Percentiles rank a stretch among this genome's conserved stretches.
Conservation (phyloP, 2,113 vertebrate genomes). For the Ptilonorhynchus violaceus region DNA sequence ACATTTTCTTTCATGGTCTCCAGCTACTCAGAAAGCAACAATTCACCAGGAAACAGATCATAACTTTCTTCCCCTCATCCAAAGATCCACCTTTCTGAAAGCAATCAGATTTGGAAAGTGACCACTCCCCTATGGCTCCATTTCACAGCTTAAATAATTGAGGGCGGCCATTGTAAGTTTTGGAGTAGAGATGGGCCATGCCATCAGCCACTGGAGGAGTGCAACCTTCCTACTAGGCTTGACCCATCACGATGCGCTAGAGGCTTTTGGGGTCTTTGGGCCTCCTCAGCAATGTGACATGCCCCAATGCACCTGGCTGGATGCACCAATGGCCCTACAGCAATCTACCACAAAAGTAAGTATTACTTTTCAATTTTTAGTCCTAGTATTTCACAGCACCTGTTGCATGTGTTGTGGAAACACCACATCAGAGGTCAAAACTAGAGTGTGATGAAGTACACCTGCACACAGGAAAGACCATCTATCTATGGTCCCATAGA, state of each 20-base stretch:
- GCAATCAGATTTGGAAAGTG: fast-evolving
- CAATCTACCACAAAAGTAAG: neutral
- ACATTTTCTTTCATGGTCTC: neutral
- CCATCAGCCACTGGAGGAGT: neutral
- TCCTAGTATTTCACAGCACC: fast-evolving
- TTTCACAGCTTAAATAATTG: neutral
- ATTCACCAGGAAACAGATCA: neutral
- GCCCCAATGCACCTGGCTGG: fast-evolving
- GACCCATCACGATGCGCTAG: fast-evolving
- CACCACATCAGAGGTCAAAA: neutral
- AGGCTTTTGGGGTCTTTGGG: neutral
- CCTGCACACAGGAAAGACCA: fast-evolving
- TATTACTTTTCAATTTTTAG: neutral
- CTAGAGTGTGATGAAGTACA: fast-evolving
- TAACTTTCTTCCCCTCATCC: neutral
- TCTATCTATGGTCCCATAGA: neutral
- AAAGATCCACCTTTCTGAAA: neutral
- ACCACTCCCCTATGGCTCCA: fast-evolving
- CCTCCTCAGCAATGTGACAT: neutral
- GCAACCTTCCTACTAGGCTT: neutral
- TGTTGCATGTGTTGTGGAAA: fast-evolving
- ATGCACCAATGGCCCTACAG: fast-evolving
- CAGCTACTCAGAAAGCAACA: neutral
- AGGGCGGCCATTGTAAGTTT: fast-evolving
- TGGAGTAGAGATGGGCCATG: neutral